Evolutionary conservation across 2,888 invertebrate species (phyloP), one percentile per base, ranked within the genome.

Genomic region (Metacarcinus magister): DNA sequence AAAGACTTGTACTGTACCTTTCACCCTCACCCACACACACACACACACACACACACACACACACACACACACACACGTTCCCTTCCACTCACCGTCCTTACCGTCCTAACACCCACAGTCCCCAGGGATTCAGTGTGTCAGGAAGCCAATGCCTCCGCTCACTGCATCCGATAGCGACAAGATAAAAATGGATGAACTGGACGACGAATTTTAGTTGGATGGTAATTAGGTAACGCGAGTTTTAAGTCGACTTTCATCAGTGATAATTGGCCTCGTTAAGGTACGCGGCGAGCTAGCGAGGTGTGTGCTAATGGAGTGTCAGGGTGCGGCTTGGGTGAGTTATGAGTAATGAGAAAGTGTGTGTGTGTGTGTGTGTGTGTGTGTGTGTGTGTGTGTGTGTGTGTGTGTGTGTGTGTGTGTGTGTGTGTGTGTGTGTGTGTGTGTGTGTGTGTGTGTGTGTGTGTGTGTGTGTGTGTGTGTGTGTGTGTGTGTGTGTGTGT

Each of bases 401-500:
- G 39, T 87, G 32, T 87, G 87, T 32, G 87, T 87, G 87, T 87
- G 32, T 67, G 67, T 67, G 67, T 67, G 67, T 67, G 67, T 89
- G 89, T 89, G 89, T 89, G 89, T 89, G 89, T 89, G 89, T 89
- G 89, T 48, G 48, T 48, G 48, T 48, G 48, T 48, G 48, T 48
- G 48, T 48, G 48, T 48, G 48, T 48, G 48, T 48, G 48, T 48
- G 48, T 48, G 48, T 48, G 48, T 48, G 48, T 82, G 82, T 82
- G 82, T 82, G 32, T 82, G 32, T 82, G 82, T 82, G 82, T 82
- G 82, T 82, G 32, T 82, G 82, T 82, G 82, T 82, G 82, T 32
- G 82, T 82, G 82, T 82, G 82, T 82, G 82, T 82, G 82, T 82
- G 82, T 82, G 82, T 82, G 82, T 82, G 82, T 82, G 82, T 82